These are phyloP conservation scores for Polyergus mexicanus DNA, from an alignment of 1,140 invertebrate species.

Conservation along the genomic window DNA sequence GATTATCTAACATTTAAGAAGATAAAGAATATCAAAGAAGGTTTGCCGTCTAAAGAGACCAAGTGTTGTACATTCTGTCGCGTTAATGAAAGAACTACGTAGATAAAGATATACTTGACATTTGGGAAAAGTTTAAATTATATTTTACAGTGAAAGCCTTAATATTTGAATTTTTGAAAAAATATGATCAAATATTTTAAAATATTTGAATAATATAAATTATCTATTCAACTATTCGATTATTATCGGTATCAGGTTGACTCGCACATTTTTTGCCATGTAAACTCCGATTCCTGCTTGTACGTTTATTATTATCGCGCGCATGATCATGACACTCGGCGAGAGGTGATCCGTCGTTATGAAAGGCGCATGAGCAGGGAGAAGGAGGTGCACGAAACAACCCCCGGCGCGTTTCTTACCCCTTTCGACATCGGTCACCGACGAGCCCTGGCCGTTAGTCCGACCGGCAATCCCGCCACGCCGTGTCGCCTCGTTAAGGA, in stretches of 20 bases:
- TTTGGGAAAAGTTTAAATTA: background rate
- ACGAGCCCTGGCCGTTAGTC: constrained; percentile 74
- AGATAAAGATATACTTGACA: no score
- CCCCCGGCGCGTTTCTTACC: constrained; percentile 58
- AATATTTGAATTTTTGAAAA: background rate
- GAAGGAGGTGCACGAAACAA: constrained; percentile 44
- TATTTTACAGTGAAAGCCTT: background rate
- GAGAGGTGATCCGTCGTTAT: constrained; percentile 30
- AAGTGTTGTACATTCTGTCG: no score
- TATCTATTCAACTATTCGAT: background rate
- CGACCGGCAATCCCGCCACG: constrained; percentile 71
- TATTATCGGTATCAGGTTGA: background rate
- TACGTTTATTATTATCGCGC: constrained; percentile 47
- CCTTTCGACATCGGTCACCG: constrained; percentile 66
- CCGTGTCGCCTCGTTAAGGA: constrained; percentile 22
- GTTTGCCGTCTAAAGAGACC: no score
- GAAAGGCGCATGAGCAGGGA: constrained; percentile 81
- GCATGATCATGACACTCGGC: constrained; percentile 32
- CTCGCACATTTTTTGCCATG: background rate
- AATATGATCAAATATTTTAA: constrained; percentile 4
- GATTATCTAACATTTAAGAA: no score
- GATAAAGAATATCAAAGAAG: no score
- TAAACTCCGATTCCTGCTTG: constrained; percentile 10
- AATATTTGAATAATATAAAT: constrained; percentile 19
- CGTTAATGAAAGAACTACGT: no score